Base-by-base conservation (phyloP, 2,797 vertebrate genomes). In the Florisuga fusca region DNA sequence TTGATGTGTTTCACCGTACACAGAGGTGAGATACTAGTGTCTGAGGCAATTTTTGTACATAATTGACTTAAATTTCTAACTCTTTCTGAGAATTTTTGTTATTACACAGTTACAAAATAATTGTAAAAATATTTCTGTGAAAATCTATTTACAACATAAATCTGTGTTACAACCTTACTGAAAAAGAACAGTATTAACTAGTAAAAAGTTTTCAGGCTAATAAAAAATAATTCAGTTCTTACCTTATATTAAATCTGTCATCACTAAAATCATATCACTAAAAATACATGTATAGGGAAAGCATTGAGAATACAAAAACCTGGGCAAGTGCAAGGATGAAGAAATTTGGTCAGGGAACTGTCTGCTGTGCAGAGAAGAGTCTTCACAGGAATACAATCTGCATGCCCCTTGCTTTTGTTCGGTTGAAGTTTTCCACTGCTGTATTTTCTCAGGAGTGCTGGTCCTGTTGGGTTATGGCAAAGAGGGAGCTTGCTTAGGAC, bases 11-110 rank as follows among this genome's bases (percentile, higher is more conserved):
- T 90, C 58, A 67, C 57, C 29, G 8, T 50, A 27, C 66, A 88
- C 84, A 41, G 77, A 82, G 48, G 80, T 76, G 90, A 93, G 68
- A 29, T 82, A 83, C 27, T 87, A 63, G 43, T 78, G 62, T 84
- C 87, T 83, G 64, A 93, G 93, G 69, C 80, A 69, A 61, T 87
- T 83, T 83, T 84, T 72, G 15, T 78, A 55, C 2, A 0, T 64
- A 64, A 41, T 20, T 76, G 73, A 50, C 82, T 94, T 91, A 59
- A 18, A 66, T 77, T 79, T 77, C 20, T 77, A 82, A 87, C 4
- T 6, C 34, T 71, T 79, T 31, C 50, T 75, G 66, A 68, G 54
- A 26, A 51, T 27, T 68, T 38, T 6, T 3, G 18, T 58, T 8
- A 43, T 50, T 92, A 36, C 63, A n/a, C 29, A 83, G 48, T 73